Percentiles rank a stretch among this genome's conserved stretches.
phyloP scores from a whole-genome alignment of 1,140 invertebrate species.

The Cyclina sinensis region DNA sequence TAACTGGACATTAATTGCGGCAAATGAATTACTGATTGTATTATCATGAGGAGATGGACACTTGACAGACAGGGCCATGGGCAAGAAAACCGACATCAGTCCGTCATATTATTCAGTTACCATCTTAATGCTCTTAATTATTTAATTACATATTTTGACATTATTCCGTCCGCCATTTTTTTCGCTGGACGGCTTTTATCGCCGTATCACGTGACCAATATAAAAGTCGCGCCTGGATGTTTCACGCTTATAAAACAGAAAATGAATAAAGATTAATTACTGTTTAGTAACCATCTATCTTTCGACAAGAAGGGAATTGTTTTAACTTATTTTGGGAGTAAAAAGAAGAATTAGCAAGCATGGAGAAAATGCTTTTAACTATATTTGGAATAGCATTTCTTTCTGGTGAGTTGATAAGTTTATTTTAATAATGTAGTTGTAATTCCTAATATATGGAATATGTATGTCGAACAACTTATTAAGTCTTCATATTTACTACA shows the following conservation, averaged over 20 bases:
- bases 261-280: neutral
- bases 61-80: conserved; percentile 4
- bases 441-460: too few species aligned
- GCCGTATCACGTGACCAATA: conserved; percentile 1
- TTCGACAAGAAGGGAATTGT: neutral
- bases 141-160: neutral
- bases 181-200: neutral
- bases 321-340: neutral
- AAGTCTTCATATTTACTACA: too few species aligned
- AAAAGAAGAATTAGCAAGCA: neutral
- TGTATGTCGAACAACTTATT: too few species aligned
- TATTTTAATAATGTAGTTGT: too few species aligned
- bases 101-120: too few species aligned
- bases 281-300: neutral
- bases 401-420: conserved; percentile 6
- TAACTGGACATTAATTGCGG: conserved; percentile 39
- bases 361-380: conserved; percentile 4
- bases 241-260: conserved; percentile 4
- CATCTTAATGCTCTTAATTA: neutral
- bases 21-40: neutral
- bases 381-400: neutral
- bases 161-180: neutral
- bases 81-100: too few species aligned
- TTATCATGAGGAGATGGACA: neutral
- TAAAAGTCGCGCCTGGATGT: neutral